phyloP scores from a whole-genome alignment of 2,797 vertebrate genomes.

The Melanotaenia maccullochi region DNA sequence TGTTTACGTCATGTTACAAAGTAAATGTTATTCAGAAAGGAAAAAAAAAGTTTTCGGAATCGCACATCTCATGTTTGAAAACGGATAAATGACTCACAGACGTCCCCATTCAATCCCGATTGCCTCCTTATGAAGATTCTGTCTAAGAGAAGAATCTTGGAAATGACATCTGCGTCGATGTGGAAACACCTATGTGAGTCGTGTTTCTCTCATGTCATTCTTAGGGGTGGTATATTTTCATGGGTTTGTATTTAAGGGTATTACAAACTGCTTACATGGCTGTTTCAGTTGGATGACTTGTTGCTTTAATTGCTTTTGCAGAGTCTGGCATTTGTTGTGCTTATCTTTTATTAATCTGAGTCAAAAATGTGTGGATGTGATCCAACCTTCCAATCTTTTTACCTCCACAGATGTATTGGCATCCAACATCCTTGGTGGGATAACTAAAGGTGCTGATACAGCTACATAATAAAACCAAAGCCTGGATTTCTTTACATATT shows the following conservation, averaged over 20 bases:
- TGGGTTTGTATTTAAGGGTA: not conserved
- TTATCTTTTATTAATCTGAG: slow-evolving; percentile 26
- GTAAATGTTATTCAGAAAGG: not conserved
- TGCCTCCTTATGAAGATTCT: not conserved
- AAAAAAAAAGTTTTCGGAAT: not conserved
- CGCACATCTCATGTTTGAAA: not conserved
- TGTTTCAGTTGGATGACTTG: not conserved
- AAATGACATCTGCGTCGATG: not conserved
- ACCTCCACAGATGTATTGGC: not conserved
- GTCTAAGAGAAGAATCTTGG: not conserved
- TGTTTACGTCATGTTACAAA: not conserved
- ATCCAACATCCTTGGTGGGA: slow-evolving; percentile 26
- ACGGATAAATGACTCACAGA: not conserved
- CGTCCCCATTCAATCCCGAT: not conserved
- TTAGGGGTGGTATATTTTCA: not conserved
- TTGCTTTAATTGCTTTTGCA: slow-evolving; percentile 27
- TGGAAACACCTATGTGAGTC: no score
- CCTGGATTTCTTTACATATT: slow-evolving; percentile 45
- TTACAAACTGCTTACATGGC: not conserved
- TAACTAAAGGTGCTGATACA: slow-evolving; percentile 39
- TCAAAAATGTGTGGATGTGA: slow-evolving; percentile 34
- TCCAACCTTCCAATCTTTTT: slow-evolving; percentile 45
- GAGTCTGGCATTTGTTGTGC: slow-evolving; percentile 29
- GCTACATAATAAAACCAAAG: slow-evolving; percentile 50
- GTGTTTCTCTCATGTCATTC: not conserved